These are phyloP conservation scores for Eubucco bourcierii DNA, from an alignment of 2,113 vertebrate genomes.

Conservation along the genomic window DNA sequence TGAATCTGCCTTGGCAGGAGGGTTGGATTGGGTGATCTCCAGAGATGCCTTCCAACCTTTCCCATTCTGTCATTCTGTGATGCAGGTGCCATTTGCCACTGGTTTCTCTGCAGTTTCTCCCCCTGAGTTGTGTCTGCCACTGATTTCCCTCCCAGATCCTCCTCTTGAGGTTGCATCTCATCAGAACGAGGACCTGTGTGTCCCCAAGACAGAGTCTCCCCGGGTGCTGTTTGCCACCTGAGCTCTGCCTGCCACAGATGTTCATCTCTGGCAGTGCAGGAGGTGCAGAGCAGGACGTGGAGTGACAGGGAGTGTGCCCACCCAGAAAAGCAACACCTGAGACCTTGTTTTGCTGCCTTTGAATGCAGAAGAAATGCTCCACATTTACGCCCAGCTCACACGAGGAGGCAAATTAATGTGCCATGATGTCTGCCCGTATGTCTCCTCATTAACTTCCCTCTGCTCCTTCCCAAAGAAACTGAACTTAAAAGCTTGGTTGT, in stretches of 20 bases:
- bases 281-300: background rate
- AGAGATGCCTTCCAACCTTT: too few relatives aligned
- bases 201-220: background rate
- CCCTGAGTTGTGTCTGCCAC: background rate
- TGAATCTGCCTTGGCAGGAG: too few relatives aligned
- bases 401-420: background rate
- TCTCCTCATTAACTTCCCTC: background rate
- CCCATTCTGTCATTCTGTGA: background rate
- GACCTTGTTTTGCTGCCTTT: background rate
- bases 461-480: background rate
- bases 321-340: background rate
- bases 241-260: background rate
- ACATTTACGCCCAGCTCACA: accelerated
- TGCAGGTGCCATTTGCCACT: accelerated
- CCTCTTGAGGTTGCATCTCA: background rate
- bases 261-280: background rate
- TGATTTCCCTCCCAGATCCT: background rate
- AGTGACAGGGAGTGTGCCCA: accelerated
- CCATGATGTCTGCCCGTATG: accelerated
- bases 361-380: background rate
- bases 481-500: accelerated
- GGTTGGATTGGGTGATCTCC: too few relatives aligned
- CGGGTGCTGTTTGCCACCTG: background rate
- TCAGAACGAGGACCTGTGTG: background rate
- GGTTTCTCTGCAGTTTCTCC: background rate